A percentile compares a stretch with the other conserved stretches of the same genome.
phyloP scores from a whole-genome alignment of 2,888 invertebrate genomes.

The Archips crataeganus region DNA sequence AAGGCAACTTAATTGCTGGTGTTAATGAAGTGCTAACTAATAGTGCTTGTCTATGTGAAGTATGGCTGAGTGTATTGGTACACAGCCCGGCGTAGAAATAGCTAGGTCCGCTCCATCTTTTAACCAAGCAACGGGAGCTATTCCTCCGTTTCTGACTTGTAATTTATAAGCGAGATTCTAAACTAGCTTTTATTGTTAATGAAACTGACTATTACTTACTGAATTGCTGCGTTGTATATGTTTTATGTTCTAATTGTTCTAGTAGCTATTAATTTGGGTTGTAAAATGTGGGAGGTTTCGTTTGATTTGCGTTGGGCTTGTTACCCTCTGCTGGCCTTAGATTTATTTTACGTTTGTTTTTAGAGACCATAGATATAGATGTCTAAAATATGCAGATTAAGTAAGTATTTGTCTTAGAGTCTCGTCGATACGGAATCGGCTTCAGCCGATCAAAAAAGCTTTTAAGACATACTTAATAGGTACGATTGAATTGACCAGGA shows the following conservation, averaged over 20 bases:
- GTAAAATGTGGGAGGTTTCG: background rate
- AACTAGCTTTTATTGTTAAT: conserved; percentile 11
- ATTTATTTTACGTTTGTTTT: too few relatives aligned
- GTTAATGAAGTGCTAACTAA: conserved; percentile 53
- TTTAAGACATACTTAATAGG: too few relatives aligned
- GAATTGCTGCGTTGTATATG: background rate
- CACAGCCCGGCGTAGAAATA: conserved; percentile 23
- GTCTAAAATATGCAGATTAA: too few relatives aligned
- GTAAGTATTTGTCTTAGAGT: too few relatives aligned
- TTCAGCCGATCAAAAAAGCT: too few relatives aligned
- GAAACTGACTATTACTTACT: background rate
- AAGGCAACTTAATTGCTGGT: conserved; percentile 38
- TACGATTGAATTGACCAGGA: too few relatives aligned
- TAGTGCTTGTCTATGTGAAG: conserved; percentile 50
- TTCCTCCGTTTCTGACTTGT: conserved; percentile 22
- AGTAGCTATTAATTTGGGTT: background rate
- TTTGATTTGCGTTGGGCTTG: too few relatives aligned
- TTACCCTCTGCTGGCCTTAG: too few relatives aligned
- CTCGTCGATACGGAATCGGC: too few relatives aligned
- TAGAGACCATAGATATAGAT: too few relatives aligned
- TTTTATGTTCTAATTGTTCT: background rate
- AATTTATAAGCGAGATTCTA: conserved; percentile 16
- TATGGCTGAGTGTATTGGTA: conserved; percentile 46
- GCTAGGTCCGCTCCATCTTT: conserved; percentile 2
- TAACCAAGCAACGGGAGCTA: conserved; percentile 34